phyloP scores from a whole-genome alignment of 2,797 vertebrate species.

The Podarcis lilfordi region DNA sequence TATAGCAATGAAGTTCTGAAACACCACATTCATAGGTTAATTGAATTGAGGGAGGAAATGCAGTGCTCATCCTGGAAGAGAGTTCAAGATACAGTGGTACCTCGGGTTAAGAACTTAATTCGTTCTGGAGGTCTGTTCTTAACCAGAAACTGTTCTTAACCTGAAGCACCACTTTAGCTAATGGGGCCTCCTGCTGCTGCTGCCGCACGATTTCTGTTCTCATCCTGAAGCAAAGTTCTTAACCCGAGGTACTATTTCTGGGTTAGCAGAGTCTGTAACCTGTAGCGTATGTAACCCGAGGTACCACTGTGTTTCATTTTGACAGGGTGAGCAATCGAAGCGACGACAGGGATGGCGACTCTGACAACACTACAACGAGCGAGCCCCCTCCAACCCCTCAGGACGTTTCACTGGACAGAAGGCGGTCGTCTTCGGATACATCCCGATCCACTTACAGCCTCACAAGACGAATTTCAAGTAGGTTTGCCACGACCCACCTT shows the following conservation, averaged over 20 bases:
- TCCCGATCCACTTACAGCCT: slow-evolving; percentile 86
- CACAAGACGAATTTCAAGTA: slow-evolving; percentile 85
- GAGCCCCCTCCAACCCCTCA: slow-evolving; percentile 76
- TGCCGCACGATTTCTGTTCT: too few relatives aligned
- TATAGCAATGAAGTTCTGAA: slow-evolving; percentile 11
- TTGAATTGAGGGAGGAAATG: neutral
- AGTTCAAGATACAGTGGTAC: slow-evolving; percentile 5
- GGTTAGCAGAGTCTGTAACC: too few relatives aligned
- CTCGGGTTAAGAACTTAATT: too few relatives aligned
- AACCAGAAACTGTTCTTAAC: too few relatives aligned
- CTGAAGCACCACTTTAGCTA: too few relatives aligned
- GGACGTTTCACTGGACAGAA: slow-evolving; percentile 77
- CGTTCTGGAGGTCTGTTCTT: too few relatives aligned
- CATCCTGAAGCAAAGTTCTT: too few relatives aligned
- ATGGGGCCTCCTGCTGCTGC: too few relatives aligned
- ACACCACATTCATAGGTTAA: neutral
- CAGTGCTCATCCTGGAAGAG: neutral
- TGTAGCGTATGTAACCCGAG: too few relatives aligned
- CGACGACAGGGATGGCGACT: slow-evolving; percentile 81
- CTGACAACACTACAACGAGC: slow-evolving; percentile 73
- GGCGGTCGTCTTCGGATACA: slow-evolving; percentile 80
- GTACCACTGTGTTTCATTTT: slow-evolving; percentile 12
- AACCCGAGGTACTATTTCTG: too few relatives aligned
- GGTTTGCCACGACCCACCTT: slow-evolving; percentile 41
- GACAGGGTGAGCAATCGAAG: slow-evolving; percentile 83